Conservation (phyloP, 2,113 vertebrate species). For the Trematocara unimaculatum region DNA sequence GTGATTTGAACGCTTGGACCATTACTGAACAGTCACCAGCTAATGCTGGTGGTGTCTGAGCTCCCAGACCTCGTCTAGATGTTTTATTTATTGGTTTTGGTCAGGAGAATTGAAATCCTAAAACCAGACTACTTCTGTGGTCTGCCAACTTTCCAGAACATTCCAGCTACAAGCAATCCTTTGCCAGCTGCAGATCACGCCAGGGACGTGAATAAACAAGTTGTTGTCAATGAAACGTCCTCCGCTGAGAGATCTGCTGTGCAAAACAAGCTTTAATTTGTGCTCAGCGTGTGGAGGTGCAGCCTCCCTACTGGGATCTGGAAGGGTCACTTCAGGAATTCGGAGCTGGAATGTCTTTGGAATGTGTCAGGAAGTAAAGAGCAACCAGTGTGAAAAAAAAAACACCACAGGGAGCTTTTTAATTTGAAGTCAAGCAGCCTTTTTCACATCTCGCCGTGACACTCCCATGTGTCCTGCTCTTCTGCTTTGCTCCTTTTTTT, state of each 20-base stretch:
- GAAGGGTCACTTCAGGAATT: constrained; percentile 41
- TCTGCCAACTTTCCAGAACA: constrained; percentile 14
- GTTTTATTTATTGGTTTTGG: constrained; percentile 37
- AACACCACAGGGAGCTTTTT: constrained; percentile 44
- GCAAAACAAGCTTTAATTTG: constrained; percentile 27
- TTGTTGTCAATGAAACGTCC: constrained; percentile 2
- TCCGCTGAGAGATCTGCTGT: background rate
- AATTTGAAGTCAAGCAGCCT: constrained; percentile 28
- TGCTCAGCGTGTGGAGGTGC: background rate
- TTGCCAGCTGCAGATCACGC: constrained; percentile 13
- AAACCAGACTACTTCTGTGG: constrained; percentile 45
- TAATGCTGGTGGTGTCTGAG: background rate
- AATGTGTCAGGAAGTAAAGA: constrained; percentile 48
- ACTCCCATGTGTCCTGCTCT: background rate
- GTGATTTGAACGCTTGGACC: background rate
- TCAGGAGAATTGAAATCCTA: constrained; percentile 21
- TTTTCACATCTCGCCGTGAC: background rate
- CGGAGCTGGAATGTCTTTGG: constrained; percentile 44
- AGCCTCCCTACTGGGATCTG: constrained; percentile 4
- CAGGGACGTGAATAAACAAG: background rate
- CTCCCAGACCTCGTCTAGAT: constrained; percentile 11
- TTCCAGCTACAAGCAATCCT: constrained; percentile 22
- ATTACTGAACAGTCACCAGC: background rate
- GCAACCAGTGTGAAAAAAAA: background rate
- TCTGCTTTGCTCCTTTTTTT: background rate